Evolutionary conservation across 2,797 vertebrate species (phyloP), one percentile per base, ranked within the genome.

Genomic region (Enteromius mattozi): DNA sequence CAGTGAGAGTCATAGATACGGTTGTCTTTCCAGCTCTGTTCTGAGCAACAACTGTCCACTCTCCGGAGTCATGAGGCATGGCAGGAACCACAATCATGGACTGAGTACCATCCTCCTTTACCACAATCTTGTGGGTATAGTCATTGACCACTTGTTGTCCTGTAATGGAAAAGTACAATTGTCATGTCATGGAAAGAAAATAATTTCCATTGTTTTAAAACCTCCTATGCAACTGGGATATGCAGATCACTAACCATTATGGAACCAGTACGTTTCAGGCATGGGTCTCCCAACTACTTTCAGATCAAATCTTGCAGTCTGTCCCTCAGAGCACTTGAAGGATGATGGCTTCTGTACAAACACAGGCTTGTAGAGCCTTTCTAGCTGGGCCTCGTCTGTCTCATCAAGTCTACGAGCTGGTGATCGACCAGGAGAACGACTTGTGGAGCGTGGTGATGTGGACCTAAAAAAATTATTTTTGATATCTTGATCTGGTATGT

Each of bases 221-320:
- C 4, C 1, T 42, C 6, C 16, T 24, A 3, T 27, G 19, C 13
- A 63, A 27, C 35, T 13, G 14, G 13, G 27, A 70, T 10, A 12
- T 47, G 68, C n/a, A 72, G 61, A 47, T 37, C 72, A 79, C 92
- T 93, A 86, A 99, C 98, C 98, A 63, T 98, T 96, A 89, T 98
- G 98, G 93, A 99, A 99, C 98, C 98, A 99, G 88, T 96, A 97
- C 0, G 97, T 99, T 74, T 99, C 98, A 0, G 98, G 98, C 97
- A 99, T 99, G 40, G 98, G 98, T 92, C 98, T 96, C 79, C 98
- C 98, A 69, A 99, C 98, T 85, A 99, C 97, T 92, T 99, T 99
- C 81, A 99, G 88, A 93, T 99, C 98, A 92, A 99, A 99, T 94
- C 98, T 95, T 89, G 98, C 97, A 8, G 98, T 99, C 89, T 99